Evolutionary conservation across 2,888 invertebrate genomes (phyloP), one percentile per base, ranked within the genome.

Genomic region (Caradrina clavipalpis): DNA sequence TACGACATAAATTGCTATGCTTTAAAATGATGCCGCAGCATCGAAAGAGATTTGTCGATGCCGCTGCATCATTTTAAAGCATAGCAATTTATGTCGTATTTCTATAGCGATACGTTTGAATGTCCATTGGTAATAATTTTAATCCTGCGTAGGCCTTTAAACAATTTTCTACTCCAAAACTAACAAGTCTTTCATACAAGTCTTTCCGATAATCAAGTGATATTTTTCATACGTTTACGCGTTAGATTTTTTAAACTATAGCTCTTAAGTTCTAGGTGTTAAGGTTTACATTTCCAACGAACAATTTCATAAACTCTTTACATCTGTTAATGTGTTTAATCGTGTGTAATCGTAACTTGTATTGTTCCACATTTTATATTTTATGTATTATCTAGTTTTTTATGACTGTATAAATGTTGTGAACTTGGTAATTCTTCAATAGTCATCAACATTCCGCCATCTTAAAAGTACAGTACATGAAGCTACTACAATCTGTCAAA

Each of bases 141-240:
- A n/a, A n/a, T n/a, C n/a, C n/a, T n/a, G n/a, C n/a, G n/a, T n/a
- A n/a, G n/a, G n/a, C n/a, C n/a, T n/a, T n/a, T n/a, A n/a, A n/a
- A n/a, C n/a, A n/a, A 61, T 45, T 74, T 69, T 76, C 53, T 75
- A 77, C 80, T 78, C 26, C 73, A 69, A 83, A 82, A 80, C 76
- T 76, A 65, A 59, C 64, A 73, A 58, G 51, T 60, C 42, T 76
- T 57, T 54, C 26, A 58, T 45, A 69, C 21, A 71, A 84, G 91
- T 92, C 90, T 94, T 92, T 93, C 91, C 91, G 89, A 89, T 89
- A 90, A 90, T 87, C 90, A 90, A 93, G 94, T 94, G 93, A 95
- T 95, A 94, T 94, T 93, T 86, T 93, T 90, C 86, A 87, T 90
- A 89, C 84, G 86, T 87, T 90, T 88, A 84, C 83, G 84, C 82